Base-by-base conservation (phyloP, 2,888 invertebrate genomes). In the Timandra comae region DNA sequence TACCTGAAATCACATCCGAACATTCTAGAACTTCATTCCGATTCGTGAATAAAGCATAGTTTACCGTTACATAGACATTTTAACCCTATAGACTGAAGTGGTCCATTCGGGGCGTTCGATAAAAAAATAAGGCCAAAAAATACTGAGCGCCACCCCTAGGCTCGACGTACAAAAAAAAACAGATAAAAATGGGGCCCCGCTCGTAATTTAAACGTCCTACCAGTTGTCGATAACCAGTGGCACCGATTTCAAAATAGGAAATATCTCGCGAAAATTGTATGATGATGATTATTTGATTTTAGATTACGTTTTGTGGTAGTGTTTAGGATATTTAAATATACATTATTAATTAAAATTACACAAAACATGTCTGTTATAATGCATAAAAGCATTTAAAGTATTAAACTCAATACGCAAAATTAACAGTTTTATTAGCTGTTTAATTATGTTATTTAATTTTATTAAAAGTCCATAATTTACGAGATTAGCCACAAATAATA, bases 161-260 rank as follows among this genome's bases (percentile, higher is more conserved):
- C 78, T 61, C 66, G 64, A 56, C 60, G 65, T 58, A 50, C 36
- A 71, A 78, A 82, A 80, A 47, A 76, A 78, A 75, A 64, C 67
- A 68, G 70, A 77, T 71, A 79, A 79, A 79, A 77, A 71, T 69
- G 64, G 66, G 65, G 66, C 73, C n/a, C 59, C 68, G 68, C 64
- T 70, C 82, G 81, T 82, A 82, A 82, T 84, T 82, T 84, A 82
- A 79, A 69, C 78, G 78, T 72, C 68, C 71, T 69, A 68, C 70
- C 76, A 76, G 78, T 68, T 68, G 78, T 70, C 70, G 67, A 66
- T 74, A 77, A 74, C 74, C 67, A 47, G 53, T 52, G 71, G 69
- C 58, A 35, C 23, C 35, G 38, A 41, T 38, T 33, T 27, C 27
- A 43, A 37, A 34, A 37, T 39, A 35, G 34, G 22, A 8, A 4